Evolutionary conservation across 2,797 vertebrate species (phyloP), one percentile per base, ranked within the genome.

Genomic region (Parauchenoglanis punctatus): DNA sequence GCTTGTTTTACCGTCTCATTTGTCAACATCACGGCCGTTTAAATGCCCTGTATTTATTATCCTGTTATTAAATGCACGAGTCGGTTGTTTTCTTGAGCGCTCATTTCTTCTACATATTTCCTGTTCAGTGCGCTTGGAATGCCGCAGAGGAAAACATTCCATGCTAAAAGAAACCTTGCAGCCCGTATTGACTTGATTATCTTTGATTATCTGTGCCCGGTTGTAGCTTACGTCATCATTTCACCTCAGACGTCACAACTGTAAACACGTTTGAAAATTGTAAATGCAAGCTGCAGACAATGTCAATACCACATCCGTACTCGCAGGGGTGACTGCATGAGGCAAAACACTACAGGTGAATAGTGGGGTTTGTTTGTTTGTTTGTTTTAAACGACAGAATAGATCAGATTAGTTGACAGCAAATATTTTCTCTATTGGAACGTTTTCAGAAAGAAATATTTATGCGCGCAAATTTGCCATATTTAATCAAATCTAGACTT

Each of bases 191-290:
- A 11, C n/a, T 0, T 13, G 28, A n/a, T 81, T 10, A 63, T 81
- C n/a, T 68, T 35, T 15, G n/a, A 40, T 23, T 15, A 44, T 58
- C 6, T 83, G 7, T 23, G 46, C 44, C 12, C 8, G 13, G 40
- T 83, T 65, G 49, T 72, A 4, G 28, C 7, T 10, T n/a, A 84
- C 68, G 68, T 84, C 83, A 84, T 49, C 23, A 44, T 40, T 17
- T n/a, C 40, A 4, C 40, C 59, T 59, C 54, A 0, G 61, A 83
- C 81, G 81, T 83, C 81, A 83, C 61, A 54, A 23, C 17, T 6
- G 23, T 54, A 12, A 12, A 67, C n/a, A 18, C 7, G 7, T 44
- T n/a, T 35, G 20, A 25, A 25, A 15, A 17, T 44, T 8, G 2
- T 25, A n/a, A 13, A 15, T 6, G 18, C 40, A 40, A 23, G 5